A percentile compares a stretch with the other conserved stretches of the same genome.
phyloP scores from a whole-genome alignment of 2,113 vertebrate genomes.

The Empidonax traillii region DNA sequence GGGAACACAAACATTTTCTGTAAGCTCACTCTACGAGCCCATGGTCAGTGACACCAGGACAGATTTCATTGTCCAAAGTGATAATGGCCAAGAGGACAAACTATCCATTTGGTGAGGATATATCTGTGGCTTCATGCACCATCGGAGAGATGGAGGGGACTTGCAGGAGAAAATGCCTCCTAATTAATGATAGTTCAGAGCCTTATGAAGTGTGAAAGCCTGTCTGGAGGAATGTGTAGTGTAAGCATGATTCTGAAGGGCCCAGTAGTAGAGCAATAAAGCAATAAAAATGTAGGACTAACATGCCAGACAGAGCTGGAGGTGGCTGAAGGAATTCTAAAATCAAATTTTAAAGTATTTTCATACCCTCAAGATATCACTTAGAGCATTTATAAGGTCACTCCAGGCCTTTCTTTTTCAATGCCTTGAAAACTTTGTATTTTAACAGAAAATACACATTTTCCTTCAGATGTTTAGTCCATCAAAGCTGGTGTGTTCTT shows the following conservation, averaged over 20 bases:
- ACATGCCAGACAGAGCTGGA: background rate
- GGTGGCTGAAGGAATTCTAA: background rate
- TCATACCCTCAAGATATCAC: background rate
- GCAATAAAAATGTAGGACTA: background rate
- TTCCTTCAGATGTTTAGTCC: background rate
- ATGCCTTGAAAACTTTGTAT: background rate
- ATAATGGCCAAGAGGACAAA: conserved; percentile 47
- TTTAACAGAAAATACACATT: background rate
- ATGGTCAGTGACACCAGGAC: background rate
- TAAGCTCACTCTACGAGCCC: background rate
- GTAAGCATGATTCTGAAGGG: conserved; percentile 24
- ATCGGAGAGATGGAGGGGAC: conserved; percentile 19
- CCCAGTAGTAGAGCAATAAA: background rate
- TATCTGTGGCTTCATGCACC: conserved; percentile 14
- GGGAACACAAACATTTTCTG: background rate
- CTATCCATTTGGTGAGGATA: conserved; percentile 11
- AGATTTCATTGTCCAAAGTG: background rate
- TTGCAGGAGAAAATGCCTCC: conserved; percentile 51
- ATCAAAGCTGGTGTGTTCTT: background rate
- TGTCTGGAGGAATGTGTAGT: conserved; percentile 24
- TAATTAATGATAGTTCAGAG: conserved; percentile 55
- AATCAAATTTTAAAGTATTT: background rate
- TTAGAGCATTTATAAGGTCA: background rate
- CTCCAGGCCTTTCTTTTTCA: background rate
- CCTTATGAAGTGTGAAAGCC: conserved; percentile 58